These are phyloP conservation scores for Stenodema calcarata DNA, from an alignment of 2,888 invertebrate genomes.

Conservation along the genomic window DNA sequence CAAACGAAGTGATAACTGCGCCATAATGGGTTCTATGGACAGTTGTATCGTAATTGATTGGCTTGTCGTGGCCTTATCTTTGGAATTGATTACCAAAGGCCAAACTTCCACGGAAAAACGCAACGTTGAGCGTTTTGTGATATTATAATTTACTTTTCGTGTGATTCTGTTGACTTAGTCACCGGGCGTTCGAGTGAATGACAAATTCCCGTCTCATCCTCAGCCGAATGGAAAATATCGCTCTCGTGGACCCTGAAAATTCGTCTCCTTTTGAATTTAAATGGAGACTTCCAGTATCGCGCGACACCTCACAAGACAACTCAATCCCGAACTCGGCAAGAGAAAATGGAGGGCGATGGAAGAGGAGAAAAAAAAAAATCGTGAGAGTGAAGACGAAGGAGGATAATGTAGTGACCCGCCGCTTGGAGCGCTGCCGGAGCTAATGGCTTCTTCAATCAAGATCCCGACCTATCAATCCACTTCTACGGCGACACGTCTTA, in stretches of 20 bases:
- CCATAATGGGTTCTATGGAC: no score
- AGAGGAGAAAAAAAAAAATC: no score
- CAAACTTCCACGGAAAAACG: no score
- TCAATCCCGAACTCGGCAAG: constrained; percentile 21
- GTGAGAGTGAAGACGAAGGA: neutral
- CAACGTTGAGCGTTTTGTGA: no score
- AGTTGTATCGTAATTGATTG: no score
- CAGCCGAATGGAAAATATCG: constrained; percentile 21
- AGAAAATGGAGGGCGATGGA: neutral
- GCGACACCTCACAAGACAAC: constrained; percentile 45
- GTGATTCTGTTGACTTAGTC: no score
- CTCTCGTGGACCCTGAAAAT: constrained; percentile 8
- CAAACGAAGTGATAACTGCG: no score
- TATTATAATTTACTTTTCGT: no score
- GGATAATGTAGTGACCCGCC: constrained; percentile 24
- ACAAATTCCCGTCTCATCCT: constrained; percentile 4
- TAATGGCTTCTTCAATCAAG: constrained; percentile 50
- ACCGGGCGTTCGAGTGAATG: neutral
- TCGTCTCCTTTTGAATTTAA: constrained; percentile 42
- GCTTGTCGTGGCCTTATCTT: no score
- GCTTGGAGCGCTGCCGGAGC: constrained; percentile 36
- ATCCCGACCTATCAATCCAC: constrained; percentile 50
- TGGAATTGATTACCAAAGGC: no score
- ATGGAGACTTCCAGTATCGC: constrained; percentile 19
- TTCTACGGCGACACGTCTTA: constrained; percentile 41